phyloP scores from a whole-genome alignment of 2,888 invertebrate genomes.

The Dasypolia templi region DNA sequence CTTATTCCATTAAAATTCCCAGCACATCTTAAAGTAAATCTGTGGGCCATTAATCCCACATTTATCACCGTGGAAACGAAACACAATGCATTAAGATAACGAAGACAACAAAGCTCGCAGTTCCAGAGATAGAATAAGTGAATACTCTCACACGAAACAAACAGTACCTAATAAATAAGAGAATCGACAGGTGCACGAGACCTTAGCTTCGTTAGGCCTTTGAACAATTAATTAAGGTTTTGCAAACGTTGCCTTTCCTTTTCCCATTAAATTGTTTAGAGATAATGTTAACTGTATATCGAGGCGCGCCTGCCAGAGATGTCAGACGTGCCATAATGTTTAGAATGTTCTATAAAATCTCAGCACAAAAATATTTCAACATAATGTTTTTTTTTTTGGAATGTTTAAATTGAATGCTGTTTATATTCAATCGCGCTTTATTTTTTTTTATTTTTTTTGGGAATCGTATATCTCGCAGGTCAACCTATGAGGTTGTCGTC shows the following conservation, averaged over 20 bases:
- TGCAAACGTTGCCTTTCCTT: constrained; percentile 67
- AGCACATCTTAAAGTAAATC: constrained; percentile 41
- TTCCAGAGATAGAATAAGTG: constrained; percentile 51
- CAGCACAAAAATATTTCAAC: not conserved
- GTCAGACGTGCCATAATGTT: constrained; percentile 18
- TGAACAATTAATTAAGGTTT: constrained; percentile 76
- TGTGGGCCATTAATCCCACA: constrained; percentile 53
- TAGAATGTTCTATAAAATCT: not conserved
- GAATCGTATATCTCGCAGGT: too few relatives aligned
- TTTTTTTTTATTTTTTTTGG: too few relatives aligned
- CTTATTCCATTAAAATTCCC: constrained; percentile 27
- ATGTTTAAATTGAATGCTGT: not conserved
- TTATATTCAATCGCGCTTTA: not conserved
- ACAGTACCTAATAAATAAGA: constrained; percentile 78
- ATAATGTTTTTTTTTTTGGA: not conserved
- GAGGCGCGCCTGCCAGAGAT: constrained; percentile 47
- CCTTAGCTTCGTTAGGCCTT: constrained; percentile 75
- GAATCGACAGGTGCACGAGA: constrained; percentile 77
- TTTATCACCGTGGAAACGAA: constrained; percentile 54
- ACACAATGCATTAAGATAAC: constrained; percentile 66
- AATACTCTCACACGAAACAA: constrained; percentile 70
- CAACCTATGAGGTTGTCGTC: too few relatives aligned
- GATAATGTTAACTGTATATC: constrained; percentile 57
- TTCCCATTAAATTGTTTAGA: constrained; percentile 63
- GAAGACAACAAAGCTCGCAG: constrained; percentile 46